phyloP scores from a whole-genome alignment of 2,797 vertebrate species.

The Gymnoscopelus microlampas region DNA sequence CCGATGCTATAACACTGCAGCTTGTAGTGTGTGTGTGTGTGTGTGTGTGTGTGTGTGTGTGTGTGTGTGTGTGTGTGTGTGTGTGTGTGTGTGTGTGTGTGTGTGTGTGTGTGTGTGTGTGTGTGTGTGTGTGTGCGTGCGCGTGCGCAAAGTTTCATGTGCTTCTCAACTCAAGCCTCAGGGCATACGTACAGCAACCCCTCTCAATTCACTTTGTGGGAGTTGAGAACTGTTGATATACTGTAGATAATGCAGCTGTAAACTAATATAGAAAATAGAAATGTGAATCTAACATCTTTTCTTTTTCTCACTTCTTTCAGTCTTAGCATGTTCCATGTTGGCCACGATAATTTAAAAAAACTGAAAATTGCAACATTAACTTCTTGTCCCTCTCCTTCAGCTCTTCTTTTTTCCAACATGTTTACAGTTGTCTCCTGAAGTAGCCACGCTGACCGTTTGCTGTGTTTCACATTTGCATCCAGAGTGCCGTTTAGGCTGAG shows the following conservation, averaged over 20 bases:
- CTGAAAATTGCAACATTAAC: neutral
- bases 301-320: slow-evolving; percentile 19
- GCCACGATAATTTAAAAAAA: no score
- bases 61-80: neutral
- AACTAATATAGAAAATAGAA: neutral
- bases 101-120: no score
- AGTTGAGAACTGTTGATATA: no score
- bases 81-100: neutral
- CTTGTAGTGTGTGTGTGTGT: neutral
- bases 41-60: neutral
- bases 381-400: neutral
- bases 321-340: slow-evolving; percentile 47
- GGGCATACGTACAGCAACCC: no score
- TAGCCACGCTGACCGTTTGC: slow-evolving; percentile 14
- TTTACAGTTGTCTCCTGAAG: slow-evolving; percentile 11
- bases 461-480: slow-evolving; percentile 26
- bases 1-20: neutral
- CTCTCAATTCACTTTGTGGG: no score
- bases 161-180: no score
- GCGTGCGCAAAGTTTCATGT: no score
- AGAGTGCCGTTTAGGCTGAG: accelerated
- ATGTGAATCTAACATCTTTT: slow-evolving; percentile 15
- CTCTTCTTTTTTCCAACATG: neutral
- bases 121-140: neutral
- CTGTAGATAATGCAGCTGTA: no score